Evolutionary conservation across 2,113 vertebrate species (phyloP).

Genomic region (Caranx ignobilis): DNA sequence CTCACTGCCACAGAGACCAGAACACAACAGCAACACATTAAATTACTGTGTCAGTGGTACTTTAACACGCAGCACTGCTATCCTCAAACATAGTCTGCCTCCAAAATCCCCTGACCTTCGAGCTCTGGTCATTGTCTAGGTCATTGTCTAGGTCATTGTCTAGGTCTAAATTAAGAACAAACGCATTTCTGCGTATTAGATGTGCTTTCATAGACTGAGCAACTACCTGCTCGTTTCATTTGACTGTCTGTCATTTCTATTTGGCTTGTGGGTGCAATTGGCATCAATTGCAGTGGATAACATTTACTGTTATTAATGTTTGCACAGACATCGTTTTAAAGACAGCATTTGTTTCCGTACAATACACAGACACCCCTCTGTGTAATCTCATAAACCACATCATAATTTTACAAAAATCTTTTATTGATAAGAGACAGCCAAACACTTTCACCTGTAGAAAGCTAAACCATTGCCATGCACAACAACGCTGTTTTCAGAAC

Average conservation of each 20-base stretch:
- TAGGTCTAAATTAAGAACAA: conserved; percentile 10
- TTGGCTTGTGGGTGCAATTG: neutral
- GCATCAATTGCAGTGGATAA: neutral
- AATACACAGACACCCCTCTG: neutral
- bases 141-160: neutral
- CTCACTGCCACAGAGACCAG: conserved; percentile 58
- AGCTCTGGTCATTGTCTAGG: neutral
- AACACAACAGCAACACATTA: conserved; percentile 30
- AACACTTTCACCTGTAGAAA: neutral
- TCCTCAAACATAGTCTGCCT: neutral
- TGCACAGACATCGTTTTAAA: neutral
- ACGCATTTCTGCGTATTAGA: neutral
- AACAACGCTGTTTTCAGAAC: neutral
- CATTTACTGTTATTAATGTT: neutral
- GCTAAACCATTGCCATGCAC: neutral
- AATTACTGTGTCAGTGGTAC: neutral
- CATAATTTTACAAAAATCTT: neutral
- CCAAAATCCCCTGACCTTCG: neutral
- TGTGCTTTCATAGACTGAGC: neutral
- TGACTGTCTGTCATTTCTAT: neutral
- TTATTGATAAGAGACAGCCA: neutral
- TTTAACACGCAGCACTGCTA: neutral
- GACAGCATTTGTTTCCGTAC: too few species aligned
- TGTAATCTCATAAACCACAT: neutral
- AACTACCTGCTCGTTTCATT: neutral